phyloP scores from a whole-genome alignment of 2,888 invertebrate species.

The Anthoptus insignis region DNA sequence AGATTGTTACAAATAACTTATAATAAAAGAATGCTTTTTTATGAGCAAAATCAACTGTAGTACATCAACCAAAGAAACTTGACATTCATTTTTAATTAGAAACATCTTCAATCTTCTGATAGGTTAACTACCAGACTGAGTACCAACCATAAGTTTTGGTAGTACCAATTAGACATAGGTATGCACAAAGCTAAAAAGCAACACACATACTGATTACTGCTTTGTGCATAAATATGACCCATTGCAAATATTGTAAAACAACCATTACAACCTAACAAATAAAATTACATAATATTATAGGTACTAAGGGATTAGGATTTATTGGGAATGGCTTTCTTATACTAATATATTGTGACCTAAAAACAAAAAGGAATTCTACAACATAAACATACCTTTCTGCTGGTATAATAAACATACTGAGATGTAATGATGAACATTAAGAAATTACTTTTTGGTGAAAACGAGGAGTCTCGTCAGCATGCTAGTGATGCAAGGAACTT shows the following conservation, averaged over 20 bases:
- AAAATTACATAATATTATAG: not conserved
- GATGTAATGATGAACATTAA: not conserved
- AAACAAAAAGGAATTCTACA: constrained; percentile 32
- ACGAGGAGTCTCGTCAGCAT: constrained; percentile 95
- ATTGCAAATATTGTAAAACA: not conserved
- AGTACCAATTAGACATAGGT: too few species aligned
- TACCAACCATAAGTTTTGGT: too few species aligned
- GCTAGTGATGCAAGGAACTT: constrained; percentile 96
- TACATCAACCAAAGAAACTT: too few species aligned
- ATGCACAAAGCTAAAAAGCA: too few species aligned
- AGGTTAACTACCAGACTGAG: too few species aligned
- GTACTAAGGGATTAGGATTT: not conserved
- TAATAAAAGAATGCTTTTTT: too few species aligned
- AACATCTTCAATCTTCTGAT: too few species aligned
- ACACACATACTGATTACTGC: too few species aligned
- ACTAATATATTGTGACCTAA: constrained; percentile 34
- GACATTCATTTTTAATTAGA: too few species aligned
- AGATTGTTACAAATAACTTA: too few species aligned
- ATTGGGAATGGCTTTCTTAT: constrained; percentile 16
- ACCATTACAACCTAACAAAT: not conserved
- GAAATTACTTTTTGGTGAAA: constrained; percentile 84
- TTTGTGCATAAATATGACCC: too few species aligned
- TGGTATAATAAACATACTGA: constrained; percentile 37
- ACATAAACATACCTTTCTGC: constrained; percentile 21
- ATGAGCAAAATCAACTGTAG: too few species aligned